These are phyloP conservation scores for Protaetia brevitarsis DNA, from an alignment of 1,140 invertebrate species.

Conservation along the genomic window DNA sequence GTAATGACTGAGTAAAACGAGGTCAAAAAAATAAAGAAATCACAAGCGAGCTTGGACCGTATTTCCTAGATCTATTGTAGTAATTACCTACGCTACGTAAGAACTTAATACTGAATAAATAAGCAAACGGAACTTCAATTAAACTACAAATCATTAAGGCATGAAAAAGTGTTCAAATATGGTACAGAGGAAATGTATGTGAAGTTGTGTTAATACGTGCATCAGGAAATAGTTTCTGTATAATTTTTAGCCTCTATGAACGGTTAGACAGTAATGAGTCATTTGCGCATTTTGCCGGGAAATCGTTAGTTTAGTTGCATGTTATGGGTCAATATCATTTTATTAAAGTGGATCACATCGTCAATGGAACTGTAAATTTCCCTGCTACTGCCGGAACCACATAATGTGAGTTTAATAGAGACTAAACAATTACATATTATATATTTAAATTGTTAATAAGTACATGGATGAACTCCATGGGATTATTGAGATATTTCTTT, in stretches of 20 bases:
- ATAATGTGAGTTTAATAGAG: too few species aligned
- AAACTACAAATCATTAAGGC: neutral
- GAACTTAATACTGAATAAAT: neutral
- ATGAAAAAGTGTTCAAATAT: neutral
- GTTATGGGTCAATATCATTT: neutral
- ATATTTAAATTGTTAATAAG: too few species aligned
- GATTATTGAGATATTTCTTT: too few species aligned
- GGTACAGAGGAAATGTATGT: neutral
- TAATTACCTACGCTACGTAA: neutral
- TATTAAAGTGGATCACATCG: too few species aligned
- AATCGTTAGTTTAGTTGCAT: neutral
- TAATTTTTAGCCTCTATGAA: neutral
- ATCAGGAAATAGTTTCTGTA: conserved; percentile 6
- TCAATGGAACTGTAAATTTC: too few species aligned
- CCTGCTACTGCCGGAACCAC: too few species aligned
- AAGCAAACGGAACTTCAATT: neutral
- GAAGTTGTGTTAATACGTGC: neutral
- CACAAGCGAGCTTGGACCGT: neutral
- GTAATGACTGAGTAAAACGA: neutral
- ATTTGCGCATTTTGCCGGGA: neutral
- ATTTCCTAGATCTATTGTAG: neutral
- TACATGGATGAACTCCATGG: too few species aligned
- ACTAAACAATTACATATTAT: too few species aligned
- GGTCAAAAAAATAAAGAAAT: neutral
- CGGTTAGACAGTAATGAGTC: neutral